Base-by-base conservation (phyloP, 2,888 invertebrate species). In the Sesia bembeciformis region DNA sequence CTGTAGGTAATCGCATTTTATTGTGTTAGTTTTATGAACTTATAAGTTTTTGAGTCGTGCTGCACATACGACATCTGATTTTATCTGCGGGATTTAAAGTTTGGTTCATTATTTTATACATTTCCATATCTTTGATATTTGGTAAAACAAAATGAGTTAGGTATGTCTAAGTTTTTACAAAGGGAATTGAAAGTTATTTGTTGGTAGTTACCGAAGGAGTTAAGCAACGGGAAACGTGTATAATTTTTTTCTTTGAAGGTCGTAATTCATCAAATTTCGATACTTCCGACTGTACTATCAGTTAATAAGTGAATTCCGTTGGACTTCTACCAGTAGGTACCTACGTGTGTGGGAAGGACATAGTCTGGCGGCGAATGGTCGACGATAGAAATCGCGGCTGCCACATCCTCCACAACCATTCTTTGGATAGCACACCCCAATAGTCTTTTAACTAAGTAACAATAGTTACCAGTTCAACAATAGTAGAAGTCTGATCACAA, bases 331-430 rank as follows among this genome's bases (percentile, higher is more conserved):
- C 1, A 46, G 23, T 46, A 46, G n/a, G 46, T 6, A 23, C 7
- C 7, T 46, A 23, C 4, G n/a, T 46, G 23, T 67, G 74, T 75
- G 64, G 81, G 81, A 83, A 83, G 81, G 77, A 77, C 68, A 73
- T 61, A 56, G 60, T 46, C 55, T 57, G 56, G 59, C 60, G 58
- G 53, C 59, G 46, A 46, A 23, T 46, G 60, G 62, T 61, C 58
- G 59, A 59, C 61, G 64, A 56, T 82, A 81, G 83, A 84, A 83
- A 84, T 81, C 83, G 80, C 66, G 63, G 68, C 60, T 67, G 61
- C 63, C 57, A 70, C 63, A 70, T 78, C 76, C 77, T 71, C 60
- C 62, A 40, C 6, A 53, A 23, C 39, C 53, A 58, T 52, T 40
- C 52, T 4, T 23, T n/a, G 8, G n/a, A 23, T 5, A 8, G 3